A percentile compares a stretch with the other conserved stretches of the same genome.
These are phyloP conservation scores for Esperia sulphurella DNA, from an alignment of 2,888 invertebrate species.

Conservation along the genomic window DNA sequence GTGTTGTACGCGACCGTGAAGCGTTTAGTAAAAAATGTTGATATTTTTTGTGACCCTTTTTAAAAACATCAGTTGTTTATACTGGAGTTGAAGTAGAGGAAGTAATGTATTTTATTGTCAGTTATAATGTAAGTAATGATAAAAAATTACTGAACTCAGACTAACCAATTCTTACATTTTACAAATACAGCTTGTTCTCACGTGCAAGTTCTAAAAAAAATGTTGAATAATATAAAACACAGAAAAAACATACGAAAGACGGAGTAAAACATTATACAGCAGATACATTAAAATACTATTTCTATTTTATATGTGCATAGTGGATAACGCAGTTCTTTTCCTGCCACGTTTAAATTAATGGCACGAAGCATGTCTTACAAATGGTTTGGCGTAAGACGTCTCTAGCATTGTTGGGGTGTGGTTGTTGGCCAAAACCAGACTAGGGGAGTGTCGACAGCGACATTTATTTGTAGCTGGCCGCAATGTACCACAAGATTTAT, in stretches of 20 bases:
- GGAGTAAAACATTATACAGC: no score
- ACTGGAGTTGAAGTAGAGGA: no score
- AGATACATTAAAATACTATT: no score
- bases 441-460: conserved; percentile 45
- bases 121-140: no score
- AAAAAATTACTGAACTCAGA: no score
- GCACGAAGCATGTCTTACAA: conserved; percentile 22
- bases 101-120: no score
- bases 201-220: no score
- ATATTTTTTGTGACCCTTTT: background rate
- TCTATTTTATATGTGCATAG: background rate
- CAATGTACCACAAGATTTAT: conserved; percentile 72
- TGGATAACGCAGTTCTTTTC: background rate
- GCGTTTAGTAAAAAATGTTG: background rate
- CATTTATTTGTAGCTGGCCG: conserved; percentile 65
- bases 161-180: no score
- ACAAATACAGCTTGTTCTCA: no score
- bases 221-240: no score
- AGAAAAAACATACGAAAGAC: no score
- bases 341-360: conserved; percentile 5
- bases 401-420: conserved; percentile 32
- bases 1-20: conserved; percentile 13
- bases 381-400: conserved; percentile 32
- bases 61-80: no score
- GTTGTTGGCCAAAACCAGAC: conserved; percentile 35